A percentile compares a stretch with the other conserved stretches of the same genome.
Conservation (phyloP, 2,888 invertebrate species). For the Mythimna ferrago region DNA sequence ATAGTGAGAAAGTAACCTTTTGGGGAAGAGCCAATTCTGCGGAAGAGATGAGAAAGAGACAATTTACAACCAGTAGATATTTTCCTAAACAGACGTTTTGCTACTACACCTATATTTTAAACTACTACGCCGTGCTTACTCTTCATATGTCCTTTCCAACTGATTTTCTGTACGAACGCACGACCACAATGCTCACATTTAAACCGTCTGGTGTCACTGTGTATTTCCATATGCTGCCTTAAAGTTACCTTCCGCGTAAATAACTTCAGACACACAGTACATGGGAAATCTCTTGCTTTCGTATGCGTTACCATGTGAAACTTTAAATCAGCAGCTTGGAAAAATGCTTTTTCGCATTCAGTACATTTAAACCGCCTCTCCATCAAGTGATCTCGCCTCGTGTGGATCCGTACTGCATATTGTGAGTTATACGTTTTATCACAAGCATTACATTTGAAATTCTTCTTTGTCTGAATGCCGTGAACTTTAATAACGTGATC, state of each 20-base stretch:
- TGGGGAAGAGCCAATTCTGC: too few species aligned
- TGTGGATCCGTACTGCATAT: conserved; percentile 83
- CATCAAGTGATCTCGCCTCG: conserved; percentile 74
- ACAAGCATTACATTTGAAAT: conserved; percentile 64
- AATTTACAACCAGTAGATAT: too few species aligned
- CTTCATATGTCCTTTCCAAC: conserved; percentile 69
- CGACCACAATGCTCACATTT: conserved; percentile 67
- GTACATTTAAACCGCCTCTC: conserved; percentile 61
- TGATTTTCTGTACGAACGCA: conserved; percentile 74
- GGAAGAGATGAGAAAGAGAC: too few species aligned
- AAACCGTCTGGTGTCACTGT: conserved; percentile 67
- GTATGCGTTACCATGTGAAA: conserved; percentile 72
- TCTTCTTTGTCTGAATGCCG: conserved; percentile 46
- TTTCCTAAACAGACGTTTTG: too few species aligned
- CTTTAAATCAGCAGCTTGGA: conserved; percentile 68
- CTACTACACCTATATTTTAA: conserved; percentile 4
- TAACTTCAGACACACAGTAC: conserved; percentile 77
- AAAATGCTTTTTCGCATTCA: conserved; percentile 54
- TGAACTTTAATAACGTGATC: conserved; percentile 66
- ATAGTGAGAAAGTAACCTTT: too few species aligned
- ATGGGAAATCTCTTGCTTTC: conserved; percentile 74
- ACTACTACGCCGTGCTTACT: conserved; percentile 32
- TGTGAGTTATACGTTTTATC: conserved; percentile 79
- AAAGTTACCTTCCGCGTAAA: conserved; percentile 69
- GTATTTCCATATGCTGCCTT: conserved; percentile 72